Base-by-base conservation (phyloP, 2,888 invertebrate species). In the Archips xylosteana region DNA sequence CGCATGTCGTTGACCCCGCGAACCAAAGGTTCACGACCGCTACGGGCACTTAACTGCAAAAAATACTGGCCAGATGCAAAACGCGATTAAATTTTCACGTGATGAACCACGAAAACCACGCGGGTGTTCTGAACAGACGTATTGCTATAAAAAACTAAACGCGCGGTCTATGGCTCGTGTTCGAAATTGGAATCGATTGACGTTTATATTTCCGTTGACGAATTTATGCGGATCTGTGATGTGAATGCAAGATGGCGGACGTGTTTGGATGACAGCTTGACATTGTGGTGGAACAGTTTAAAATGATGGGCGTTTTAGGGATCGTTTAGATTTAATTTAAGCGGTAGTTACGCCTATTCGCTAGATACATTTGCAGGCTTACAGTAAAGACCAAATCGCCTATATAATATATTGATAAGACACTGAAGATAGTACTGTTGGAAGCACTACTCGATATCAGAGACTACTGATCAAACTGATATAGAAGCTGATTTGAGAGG, bases 1-100 rank as follows among this genome's bases (percentile, higher is more conserved):
- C 78, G 77, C 81, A 80, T 89, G 84, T 82, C 88, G 81, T 83
- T 82, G 87, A 89, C 86, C 89, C 82, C 85, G 76, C 72, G 85
- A 84, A 82, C 84, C 84, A 83, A 81, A 85, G 84, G 91, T 90
- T 91, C 91, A 89, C 79, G 92, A 90, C 89, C 89, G 89, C 87
- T 82, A 84, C 82, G 85, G 80, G 80, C 80, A 83, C 82, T 86
- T 84, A 78, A 77, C 80, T 83, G 86, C 83, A 82, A 87, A 85
- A 82, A 83, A 80, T 75, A 76, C 74, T 70, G 76, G 79, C 80
- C 85, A 83, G 82, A 83, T 83, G 84, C 81, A 80, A 83, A 80
- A 75, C 79, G 81, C 78, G 77, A 78, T 74, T 67, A 63, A 63
- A 76, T 75, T 87, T 85, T 85, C 83, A 83, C 80, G 80, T 78